Evolutionary conservation across 2,113 vertebrate genomes (phyloP), one percentile per base, ranked within the genome.

Genomic region (Oncorhynchus masou): DNA sequence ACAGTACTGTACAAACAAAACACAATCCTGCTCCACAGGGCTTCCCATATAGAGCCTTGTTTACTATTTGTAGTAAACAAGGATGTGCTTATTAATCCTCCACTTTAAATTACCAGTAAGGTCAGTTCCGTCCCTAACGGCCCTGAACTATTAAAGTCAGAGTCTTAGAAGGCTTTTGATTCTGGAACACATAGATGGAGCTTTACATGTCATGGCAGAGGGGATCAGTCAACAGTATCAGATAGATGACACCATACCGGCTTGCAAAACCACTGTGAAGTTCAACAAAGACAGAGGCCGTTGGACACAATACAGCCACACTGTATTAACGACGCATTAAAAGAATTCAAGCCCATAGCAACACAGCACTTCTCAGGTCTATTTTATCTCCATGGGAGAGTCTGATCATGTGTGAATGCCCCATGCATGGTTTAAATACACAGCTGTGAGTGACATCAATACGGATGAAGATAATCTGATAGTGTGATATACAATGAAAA

Each of bases 221-320:
- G 19, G 54, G 67, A 54, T 76, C 74, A 64, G 67, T 5, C 22
- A 31, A 76, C 54, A 5, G 80, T 64, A 62, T 86, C 81, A 6
- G 76, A 76, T 86, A 74, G 76, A 74, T 77, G 66, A 66, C 82
- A 85, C 81, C 39, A 68, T 39, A 7, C n/a, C 4, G 49, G 20
- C 51, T 20, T 31, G 49, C 57, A 57, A 54, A 71, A 16, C 51
- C 27, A 19, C 65, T 4, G 67, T 82, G 79, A 90, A 87, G 88
- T 85, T 90, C 84, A 59, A 7, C 16, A 1, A 1, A 6, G 69
- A 60, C 31, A 54, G 54, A 79, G 13, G 16, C 16, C 24, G 19
- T 79, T 77, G 20, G 39, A 45, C 9, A 45, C 39, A 45, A 45
- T 45, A 45, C 45, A 51, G 73, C 31, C 11, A 69, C 29, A 22